These are phyloP conservation scores for Squalus acanthias DNA, from an alignment of 2,797 vertebrate species.

Conservation along the genomic window DNA sequence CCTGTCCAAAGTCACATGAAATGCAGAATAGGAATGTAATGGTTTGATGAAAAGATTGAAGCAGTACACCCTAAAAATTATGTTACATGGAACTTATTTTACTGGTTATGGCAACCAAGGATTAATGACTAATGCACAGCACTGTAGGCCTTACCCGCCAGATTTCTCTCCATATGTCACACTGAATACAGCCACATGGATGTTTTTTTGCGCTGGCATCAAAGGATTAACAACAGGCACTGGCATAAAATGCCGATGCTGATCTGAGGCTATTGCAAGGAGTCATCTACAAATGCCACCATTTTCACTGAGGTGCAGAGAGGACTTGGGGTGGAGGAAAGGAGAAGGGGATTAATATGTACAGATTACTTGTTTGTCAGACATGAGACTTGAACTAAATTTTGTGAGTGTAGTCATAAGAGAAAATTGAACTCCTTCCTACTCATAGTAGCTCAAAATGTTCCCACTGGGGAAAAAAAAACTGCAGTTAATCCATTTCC, in stretches of 20 bases:
- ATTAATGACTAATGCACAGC: not conserved
- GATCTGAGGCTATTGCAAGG: not conserved
- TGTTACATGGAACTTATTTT: not conserved
- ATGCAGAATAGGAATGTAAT: not conserved
- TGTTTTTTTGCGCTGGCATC: not conserved
- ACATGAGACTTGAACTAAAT: not conserved
- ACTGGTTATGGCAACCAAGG: not conserved
- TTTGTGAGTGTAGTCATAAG: not conserved
- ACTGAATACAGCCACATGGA: not conserved
- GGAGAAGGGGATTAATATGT: not conserved
- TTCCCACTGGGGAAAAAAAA: not conserved
- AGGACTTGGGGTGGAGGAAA: not conserved
- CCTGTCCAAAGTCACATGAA: not conserved
- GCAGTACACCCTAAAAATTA: not conserved
- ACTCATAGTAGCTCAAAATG: not conserved
- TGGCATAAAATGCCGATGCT: not conserved
- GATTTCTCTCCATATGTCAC: constrained; percentile 2
- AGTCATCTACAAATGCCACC: not conserved
- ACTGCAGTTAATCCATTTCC: not conserved
- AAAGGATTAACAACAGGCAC: not conserved
- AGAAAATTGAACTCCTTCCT: not conserved
- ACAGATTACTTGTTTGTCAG: not conserved
- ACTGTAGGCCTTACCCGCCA: not conserved
- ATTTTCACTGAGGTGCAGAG: not conserved
- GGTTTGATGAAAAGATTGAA: not conserved